Evolutionary conservation across 2,113 vertebrate genomes (phyloP).

Genomic region (Otocyon megalotis): DNA sequence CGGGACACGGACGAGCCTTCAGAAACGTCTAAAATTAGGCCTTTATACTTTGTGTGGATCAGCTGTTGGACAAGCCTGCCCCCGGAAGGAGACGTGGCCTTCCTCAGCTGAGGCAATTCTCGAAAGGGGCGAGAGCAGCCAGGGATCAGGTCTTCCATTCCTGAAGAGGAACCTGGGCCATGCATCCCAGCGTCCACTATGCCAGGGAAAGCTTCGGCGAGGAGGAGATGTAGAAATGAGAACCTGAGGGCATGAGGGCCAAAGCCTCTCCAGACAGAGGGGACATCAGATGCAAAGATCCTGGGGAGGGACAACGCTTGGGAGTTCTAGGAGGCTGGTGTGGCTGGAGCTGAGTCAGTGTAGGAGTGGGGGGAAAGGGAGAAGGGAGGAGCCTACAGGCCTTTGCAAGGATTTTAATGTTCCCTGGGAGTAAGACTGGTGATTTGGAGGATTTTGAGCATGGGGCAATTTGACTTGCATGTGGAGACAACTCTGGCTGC

Average conservation of each 20-base stretch:
- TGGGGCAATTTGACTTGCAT: background rate
- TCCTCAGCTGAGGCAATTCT: background rate
- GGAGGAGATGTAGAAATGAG: background rate
- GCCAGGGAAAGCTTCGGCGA: background rate
- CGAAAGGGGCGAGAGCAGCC: too few species aligned
- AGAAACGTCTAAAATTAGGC: background rate
- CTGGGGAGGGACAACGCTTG: background rate
- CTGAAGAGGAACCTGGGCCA: too few species aligned
- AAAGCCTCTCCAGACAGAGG: background rate
- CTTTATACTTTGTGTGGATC: accelerated
- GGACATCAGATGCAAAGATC: background rate
- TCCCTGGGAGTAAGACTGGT: background rate
- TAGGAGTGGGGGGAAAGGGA: too few species aligned
- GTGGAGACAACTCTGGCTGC: background rate
- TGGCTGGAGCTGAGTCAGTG: background rate
- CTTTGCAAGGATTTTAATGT: background rate
- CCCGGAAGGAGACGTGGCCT: background rate
- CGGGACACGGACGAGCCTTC: too few species aligned
- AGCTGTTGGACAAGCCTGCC: background rate
- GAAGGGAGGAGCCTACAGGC: accelerated
- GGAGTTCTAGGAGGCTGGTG: background rate
- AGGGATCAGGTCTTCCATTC: background rate
- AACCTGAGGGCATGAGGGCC: background rate
- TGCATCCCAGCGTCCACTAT: accelerated
- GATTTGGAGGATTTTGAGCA: background rate